Evolutionary conservation across 2,797 vertebrate species (phyloP).

Genomic region (Alcedo quadribrachys): DNA sequence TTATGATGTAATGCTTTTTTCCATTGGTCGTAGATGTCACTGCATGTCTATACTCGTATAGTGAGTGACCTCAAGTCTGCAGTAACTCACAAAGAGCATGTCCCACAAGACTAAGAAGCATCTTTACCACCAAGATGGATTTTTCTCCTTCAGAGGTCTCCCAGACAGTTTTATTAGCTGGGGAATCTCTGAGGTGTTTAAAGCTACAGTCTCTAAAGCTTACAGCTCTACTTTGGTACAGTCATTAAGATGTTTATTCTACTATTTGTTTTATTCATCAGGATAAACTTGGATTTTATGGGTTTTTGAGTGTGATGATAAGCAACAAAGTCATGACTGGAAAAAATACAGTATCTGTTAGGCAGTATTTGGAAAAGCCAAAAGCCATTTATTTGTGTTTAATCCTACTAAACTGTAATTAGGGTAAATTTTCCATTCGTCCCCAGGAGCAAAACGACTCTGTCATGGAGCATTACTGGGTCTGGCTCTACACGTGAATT

Average conservation of each 20-base stretch:
- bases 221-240: not conserved
- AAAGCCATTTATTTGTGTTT: slow-evolving; percentile 4
- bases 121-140: not conserved
- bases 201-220: not conserved
- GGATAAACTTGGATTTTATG: not conserved
- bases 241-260: not conserved
- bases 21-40: not conserved
- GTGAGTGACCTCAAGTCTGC: not conserved
- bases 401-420: not conserved
- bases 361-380: not conserved
- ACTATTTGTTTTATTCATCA: not conserved
- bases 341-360: not conserved
- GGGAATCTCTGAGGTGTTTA: not conserved
- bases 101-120: not conserved
- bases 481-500: not conserved
- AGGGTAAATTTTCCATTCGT: not conserved
- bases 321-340: not conserved
- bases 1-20: not conserved
- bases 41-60: not conserved
- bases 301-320: not conserved
- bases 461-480: not conserved
- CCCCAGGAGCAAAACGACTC: not conserved
- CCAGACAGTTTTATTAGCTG: not conserved
- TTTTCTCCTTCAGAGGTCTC: not conserved
- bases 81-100: fast-evolving